A percentile compares a stretch with the other conserved stretches of the same genome.
Evolutionary conservation across 1,140 invertebrate species (phyloP).

Genomic region (Apis florea): DNA sequence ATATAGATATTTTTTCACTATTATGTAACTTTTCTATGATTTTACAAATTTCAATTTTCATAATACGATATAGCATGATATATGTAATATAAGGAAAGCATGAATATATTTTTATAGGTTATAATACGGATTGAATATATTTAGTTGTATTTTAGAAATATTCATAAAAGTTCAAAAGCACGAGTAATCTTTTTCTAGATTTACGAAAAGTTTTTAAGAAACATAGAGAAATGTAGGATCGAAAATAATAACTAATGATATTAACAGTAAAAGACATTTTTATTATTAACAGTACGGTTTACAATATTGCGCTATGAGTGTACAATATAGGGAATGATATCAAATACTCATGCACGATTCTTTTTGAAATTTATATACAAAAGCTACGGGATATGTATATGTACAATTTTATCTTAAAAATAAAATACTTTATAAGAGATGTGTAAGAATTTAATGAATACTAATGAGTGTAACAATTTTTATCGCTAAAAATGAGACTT

Average conservation of each 20-base stretch:
- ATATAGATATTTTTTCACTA: not conserved
- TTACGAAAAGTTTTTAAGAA: not conserved
- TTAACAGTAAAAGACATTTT: conserved; percentile 68
- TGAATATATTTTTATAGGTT: too few species aligned
- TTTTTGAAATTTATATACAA: conserved; percentile 59
- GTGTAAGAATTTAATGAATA: not conserved
- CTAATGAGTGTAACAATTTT: not conserved
- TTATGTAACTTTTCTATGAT: not conserved
- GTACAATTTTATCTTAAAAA: conserved; percentile 42
- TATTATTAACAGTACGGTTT: conserved; percentile 70
- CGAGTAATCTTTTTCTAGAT: too few species aligned
- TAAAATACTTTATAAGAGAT: not conserved
- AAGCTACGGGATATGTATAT: conserved; percentile 51
- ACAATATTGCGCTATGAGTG: conserved; percentile 58
- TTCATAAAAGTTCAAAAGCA: too few species aligned
- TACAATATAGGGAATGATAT: conserved; percentile 42
- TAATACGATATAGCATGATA: too few species aligned
- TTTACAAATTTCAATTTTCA: too few species aligned
- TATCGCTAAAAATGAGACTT: not conserved
- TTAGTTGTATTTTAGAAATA: too few species aligned
- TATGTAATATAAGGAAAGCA: too few species aligned
- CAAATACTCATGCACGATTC: conserved; percentile 34
- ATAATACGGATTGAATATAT: too few species aligned
- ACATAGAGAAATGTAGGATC: too few species aligned
- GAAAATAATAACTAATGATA: not conserved